Evolutionary conservation across 2,888 invertebrate genomes (phyloP).

Genomic region (Calameuta idolon): DNA sequence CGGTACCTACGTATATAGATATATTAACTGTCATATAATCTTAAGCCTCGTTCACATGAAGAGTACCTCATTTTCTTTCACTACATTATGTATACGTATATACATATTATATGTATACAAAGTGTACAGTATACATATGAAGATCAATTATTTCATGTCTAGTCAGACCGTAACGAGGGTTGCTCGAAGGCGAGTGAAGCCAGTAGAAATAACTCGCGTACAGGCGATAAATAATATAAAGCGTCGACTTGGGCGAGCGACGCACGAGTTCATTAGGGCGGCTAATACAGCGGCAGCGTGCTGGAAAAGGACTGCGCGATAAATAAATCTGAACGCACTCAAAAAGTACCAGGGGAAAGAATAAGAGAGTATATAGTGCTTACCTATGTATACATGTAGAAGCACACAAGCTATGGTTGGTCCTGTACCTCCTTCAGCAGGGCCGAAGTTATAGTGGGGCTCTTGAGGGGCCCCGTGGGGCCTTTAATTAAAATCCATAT

Average conservation of each 20-base stretch:
- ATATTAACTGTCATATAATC: background rate
- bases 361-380: background rate
- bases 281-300: constrained; percentile 15
- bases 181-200: background rate
- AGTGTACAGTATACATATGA: background rate
- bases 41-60: background rate
- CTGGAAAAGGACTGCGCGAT: constrained; percentile 1
- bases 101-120: background rate
- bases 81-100: too few relatives aligned
- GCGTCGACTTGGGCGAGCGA: constrained; percentile 2
- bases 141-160: background rate
- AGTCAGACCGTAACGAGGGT: background rate
- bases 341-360: background rate
- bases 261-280: constrained; percentile 24
- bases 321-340: background rate
- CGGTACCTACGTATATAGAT: background rate
- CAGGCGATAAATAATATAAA: background rate
- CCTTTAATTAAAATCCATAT: background rate
- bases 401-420: background rate
- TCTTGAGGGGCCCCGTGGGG: background rate
- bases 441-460: background rate
- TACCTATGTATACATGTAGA: background rate
- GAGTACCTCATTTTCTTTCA: background rate
- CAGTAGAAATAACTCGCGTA: background rate
- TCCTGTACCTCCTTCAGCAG: background rate